Evolutionary conservation across 1,140 invertebrate genomes (phyloP), one percentile per base, ranked within the genome.

Genomic region (Dinoponera quadriceps): DNA sequence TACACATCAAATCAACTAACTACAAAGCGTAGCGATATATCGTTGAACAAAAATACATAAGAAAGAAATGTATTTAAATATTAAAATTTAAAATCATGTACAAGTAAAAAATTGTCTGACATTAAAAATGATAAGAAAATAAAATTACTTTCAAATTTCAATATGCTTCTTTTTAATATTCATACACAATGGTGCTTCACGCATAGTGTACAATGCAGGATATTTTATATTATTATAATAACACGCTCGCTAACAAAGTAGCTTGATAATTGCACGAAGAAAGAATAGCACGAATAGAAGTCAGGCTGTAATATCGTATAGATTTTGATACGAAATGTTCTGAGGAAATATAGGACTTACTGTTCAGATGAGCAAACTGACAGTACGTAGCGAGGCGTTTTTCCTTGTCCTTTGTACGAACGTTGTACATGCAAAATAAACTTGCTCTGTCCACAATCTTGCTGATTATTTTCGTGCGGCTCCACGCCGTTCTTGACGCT

Each of bases 321-420:
- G 48, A 77, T n/a, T 68, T 78, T 72, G 33, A 74, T 54, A 16
- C 72, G 48, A 80, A 71, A 68, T 65, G 20, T 60, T 81, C 69
- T 81, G 65, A 74, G 7, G 3, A 59, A 86, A 82, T 51, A 11
- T 33, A 57, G 22, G 11, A 82, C 69, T 74, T 87, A 73, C 92
- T 82, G 90, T 83, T 92, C 91, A 25, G 90, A 83, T 88, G 92
- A 29, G 94, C 74, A 54, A 75, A 86, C n/a, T n/a, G 0, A 94
- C 83, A 38, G 94, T 85, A 59, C 91, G 16, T 90, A 66, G 18
- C 90, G 80, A 9, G 69, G 25, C 14, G 90, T 90, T 25, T 91
- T 83, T 11, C 77, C 69, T 49, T 93, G 90, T 60, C 92, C 91
- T n/a, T 84, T 48, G 0, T 80, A 83, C 18, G 88, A 62, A 14